A percentile compares a stretch with the other conserved stretches of the same genome.
These are phyloP conservation scores for Amiota communis DNA, from an alignment of 2,888 invertebrate species.

Conservation along the genomic window DNA sequence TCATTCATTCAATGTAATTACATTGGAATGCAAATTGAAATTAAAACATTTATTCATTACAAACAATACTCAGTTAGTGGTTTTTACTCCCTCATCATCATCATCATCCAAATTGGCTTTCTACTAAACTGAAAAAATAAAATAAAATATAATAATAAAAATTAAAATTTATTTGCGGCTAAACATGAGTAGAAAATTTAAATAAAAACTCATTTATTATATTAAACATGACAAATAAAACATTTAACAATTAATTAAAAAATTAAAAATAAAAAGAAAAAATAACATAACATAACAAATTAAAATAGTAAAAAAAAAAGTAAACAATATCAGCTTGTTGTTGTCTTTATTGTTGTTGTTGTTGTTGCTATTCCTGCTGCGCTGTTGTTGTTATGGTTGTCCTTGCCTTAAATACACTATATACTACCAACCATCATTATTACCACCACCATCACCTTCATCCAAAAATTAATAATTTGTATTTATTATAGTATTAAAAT, in stretches of 20 bases:
- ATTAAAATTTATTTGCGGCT: constrained; percentile 13
- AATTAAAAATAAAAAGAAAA: neutral
- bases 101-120: neutral
- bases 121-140: too few relatives aligned
- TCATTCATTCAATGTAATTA: constrained; percentile 20
- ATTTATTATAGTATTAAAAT: neutral
- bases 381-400: constrained; percentile 15
- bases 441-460: too few relatives aligned
- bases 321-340: neutral
- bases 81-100: neutral
- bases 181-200: neutral
- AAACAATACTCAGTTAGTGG: constrained; percentile 22
- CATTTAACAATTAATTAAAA: constrained; percentile 3
- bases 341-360: constrained; percentile 19
- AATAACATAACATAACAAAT: neutral
- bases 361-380: neutral
- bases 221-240: neutral
- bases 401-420: neutral
- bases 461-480: too few relatives aligned
- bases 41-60: constrained; percentile 16
- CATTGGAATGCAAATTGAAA: constrained; percentile 11
- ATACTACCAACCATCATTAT: too few relatives aligned
- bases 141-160: too few relatives aligned
- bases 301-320: neutral
- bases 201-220: neutral